A percentile compares a stretch with the other conserved stretches of the same genome.
Conservation (phyloP, 2,797 vertebrate species). For the Sebastes kiyomatsui region DNA sequence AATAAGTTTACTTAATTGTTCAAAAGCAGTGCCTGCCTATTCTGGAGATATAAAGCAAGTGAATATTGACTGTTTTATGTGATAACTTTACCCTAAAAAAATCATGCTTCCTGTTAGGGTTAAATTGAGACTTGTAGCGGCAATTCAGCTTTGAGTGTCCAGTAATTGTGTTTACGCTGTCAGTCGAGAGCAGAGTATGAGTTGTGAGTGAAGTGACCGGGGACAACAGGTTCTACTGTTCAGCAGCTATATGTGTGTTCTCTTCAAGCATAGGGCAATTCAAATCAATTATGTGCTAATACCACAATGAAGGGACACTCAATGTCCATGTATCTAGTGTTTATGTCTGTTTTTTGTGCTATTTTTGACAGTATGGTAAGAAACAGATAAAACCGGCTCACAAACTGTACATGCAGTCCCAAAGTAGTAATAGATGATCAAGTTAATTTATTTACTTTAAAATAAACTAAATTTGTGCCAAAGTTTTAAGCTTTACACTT, state of each 20-base stretch:
- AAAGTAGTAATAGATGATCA: neutral
- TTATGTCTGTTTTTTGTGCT: neutral
- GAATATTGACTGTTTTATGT: neutral
- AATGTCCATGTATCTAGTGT: neutral
- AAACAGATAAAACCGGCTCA: neutral
- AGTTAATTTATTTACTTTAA: neutral
- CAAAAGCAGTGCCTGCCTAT: neutral
- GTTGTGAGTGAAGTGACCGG: slow-evolving; percentile 7
- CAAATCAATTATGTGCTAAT: slow-evolving; percentile 43
- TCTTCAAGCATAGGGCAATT: slow-evolving; percentile 24
- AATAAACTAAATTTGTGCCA: neutral
- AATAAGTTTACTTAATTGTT: slow-evolving; percentile 1
- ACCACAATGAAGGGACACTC: neutral
- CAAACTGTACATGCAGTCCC: neutral
- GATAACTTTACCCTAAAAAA: neutral
- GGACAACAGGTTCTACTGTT: slow-evolving; percentile 36
- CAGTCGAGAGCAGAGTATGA: slow-evolving; percentile 10
- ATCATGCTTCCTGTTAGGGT: neutral
- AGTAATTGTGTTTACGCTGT: slow-evolving; percentile 33
- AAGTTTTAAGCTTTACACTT: neutral
- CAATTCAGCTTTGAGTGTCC: neutral
- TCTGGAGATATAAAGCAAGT: neutral
- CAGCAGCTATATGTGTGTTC: slow-evolving; percentile 18
- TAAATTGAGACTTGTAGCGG: neutral
- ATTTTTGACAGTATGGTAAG: neutral